Evolutionary conservation across 1,140 invertebrate species (phyloP), one percentile per base, ranked within the genome.

Genomic region (Alviniconcha marisindica): DNA sequence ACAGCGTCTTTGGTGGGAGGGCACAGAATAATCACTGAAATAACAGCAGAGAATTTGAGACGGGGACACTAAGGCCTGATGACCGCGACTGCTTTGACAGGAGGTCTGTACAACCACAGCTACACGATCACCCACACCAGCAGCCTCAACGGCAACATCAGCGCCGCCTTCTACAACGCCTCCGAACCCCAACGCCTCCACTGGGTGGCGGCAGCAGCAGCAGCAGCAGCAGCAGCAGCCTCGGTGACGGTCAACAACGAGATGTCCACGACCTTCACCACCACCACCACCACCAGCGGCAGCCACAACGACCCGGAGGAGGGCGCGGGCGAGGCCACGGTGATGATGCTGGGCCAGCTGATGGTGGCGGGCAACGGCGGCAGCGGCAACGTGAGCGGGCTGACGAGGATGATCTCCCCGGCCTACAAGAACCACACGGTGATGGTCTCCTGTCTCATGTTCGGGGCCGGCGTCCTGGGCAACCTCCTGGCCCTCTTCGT

Each of bases 401-500:
- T n/a, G n/a, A n/a, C n/a, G n/a, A n/a, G n/a, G n/a, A n/a, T n/a
- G n/a, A n/a, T n/a, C n/a, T n/a, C n/a, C n/a, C n/a, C n/a, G 18
- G 44, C 44, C 18, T 10, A 10, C 7, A 48, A 48, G 18, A 48
- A 48, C 44, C 44, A 48, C 44, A 48, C 44, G 77, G 89, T 90
- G 0, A 84, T 89, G 56, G 82, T 85, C 63, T 83, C 89, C 7
- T 85, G 87, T 44, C 66, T 92, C 18, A 89, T 92, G 88, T 92
- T 91, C 83, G 84, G 85, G 5, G 44, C 86, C 5, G 91, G 91
- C 21, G 87, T 91, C 21, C 40, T 91, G 40, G 88, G 91, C n/a
- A 92, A 91, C 73, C 36, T 90, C 36, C 78, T 91, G 69, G 91
- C 90, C 1, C 82, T 92, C 14, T 69, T 88, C 4, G 88, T 91